phyloP scores from a whole-genome alignment of 1,140 invertebrate species.

The Ceratina australensis region DNA sequence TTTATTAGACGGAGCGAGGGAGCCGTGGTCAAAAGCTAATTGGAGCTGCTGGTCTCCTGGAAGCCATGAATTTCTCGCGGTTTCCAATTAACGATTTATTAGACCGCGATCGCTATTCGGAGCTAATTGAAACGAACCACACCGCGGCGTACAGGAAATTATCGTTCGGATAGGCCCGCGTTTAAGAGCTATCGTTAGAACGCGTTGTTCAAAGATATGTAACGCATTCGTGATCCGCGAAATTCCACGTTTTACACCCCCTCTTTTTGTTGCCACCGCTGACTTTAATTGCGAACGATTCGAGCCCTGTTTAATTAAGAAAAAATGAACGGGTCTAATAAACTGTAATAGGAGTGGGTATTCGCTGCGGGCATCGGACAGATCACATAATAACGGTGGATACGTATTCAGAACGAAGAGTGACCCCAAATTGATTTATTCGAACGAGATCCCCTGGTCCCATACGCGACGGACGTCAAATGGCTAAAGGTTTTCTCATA shows the following conservation, averaged over 20 bases:
- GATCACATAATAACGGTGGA: neutral
- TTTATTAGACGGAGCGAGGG: conserved; percentile 52
- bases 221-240: neutral
- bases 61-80: conserved; percentile 41
- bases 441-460: neutral
- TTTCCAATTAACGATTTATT: conserved; percentile 53
- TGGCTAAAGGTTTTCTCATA: conserved; percentile 30
- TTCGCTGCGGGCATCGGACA: neutral
- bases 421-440: conserved; percentile 14
- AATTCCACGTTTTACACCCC: neutral
- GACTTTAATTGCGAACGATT: neutral
- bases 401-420: neutral
- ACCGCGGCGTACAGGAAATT: neutral
- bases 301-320: neutral
- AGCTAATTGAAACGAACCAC: conserved; percentile 39
- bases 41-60: conserved; percentile 24
- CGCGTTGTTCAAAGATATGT: neutral
- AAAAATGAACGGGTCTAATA: neutral
- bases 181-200: conserved; percentile 7
- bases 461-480: conserved; percentile 9
- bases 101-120: conserved; percentile 19
- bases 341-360: too few species aligned
- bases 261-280: neutral
- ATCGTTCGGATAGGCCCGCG: neutral
- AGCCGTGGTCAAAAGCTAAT: conserved; percentile 50